Evolutionary conservation across 2,113 vertebrate species (phyloP).

Genomic region (Petaurus breviceps): DNA sequence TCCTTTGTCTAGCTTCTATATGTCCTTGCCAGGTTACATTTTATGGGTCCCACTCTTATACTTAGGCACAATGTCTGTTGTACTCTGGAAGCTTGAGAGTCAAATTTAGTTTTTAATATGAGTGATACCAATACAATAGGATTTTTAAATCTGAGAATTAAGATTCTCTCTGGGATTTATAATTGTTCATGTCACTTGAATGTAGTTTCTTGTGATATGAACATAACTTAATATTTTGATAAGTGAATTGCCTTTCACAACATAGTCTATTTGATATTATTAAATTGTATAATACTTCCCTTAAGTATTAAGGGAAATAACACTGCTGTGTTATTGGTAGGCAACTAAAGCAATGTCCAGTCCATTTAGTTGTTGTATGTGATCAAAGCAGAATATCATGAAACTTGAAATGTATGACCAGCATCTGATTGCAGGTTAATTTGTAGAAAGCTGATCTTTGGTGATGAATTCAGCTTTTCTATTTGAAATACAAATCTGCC

Average conservation of each 20-base stretch:
- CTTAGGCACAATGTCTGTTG: conserved; percentile 1
- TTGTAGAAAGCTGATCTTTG: conserved; percentile 58
- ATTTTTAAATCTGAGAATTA: background rate
- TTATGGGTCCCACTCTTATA: background rate
- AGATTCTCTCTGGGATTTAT: background rate
- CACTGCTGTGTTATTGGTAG: conserved; percentile 2
- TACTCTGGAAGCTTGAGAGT: background rate
- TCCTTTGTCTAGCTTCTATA: conserved; percentile 6
- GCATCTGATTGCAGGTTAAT: conserved; percentile 54
- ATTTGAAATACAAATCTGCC: conserved; percentile 45
- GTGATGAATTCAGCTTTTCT: conserved; percentile 46
- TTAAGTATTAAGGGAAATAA: background rate
- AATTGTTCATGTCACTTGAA: background rate
- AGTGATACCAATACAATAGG: background rate
- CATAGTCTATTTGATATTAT: background rate
- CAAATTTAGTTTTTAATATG: background rate
- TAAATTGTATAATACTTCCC: background rate
- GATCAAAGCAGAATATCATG: conserved; percentile 60
- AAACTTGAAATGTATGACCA: conserved; percentile 46
- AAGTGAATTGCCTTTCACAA: background rate
- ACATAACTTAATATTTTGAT: background rate
- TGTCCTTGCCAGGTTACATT: background rate
- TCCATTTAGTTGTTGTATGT: conserved; percentile 21
- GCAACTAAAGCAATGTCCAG: conserved; percentile 31
- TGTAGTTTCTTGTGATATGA: background rate